These are phyloP conservation scores for Rhinichthys klamathensis DNA, from an alignment of 2,113 vertebrate genomes.

Conservation along the genomic window DNA sequence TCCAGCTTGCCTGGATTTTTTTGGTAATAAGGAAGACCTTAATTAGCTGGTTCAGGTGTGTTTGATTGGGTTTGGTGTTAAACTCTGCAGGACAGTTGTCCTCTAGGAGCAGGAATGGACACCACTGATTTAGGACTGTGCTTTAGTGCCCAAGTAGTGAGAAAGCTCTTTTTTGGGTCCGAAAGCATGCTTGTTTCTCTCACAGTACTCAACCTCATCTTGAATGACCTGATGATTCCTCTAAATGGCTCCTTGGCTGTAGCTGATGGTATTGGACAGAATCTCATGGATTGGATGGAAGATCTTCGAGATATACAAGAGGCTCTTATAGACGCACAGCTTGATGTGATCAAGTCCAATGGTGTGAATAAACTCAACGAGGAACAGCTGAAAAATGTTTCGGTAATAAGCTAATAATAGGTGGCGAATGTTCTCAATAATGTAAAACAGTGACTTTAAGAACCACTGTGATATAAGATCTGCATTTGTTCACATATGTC, in stretches of 20 bases:
- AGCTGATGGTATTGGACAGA: constrained; percentile 36
- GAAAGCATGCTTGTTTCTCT: background rate
- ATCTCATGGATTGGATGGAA: constrained; percentile 44
- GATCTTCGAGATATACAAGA: constrained; percentile 47
- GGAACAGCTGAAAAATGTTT: constrained; percentile 43
- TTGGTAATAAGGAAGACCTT: background rate
- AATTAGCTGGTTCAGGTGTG: background rate
- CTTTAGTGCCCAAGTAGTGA: background rate
- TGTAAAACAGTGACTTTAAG: background rate
- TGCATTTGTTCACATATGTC: background rate
- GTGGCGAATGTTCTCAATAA: background rate
- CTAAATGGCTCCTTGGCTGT: background rate
- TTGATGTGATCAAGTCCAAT: constrained; percentile 28
- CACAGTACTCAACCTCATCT: constrained; percentile 59
- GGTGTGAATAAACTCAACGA: constrained; percentile 45
- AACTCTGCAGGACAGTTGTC: background rate
- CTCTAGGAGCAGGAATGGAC: background rate
- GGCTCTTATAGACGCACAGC: constrained; percentile 51
- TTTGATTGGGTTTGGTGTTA: background rate
- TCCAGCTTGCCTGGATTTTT: background rate
- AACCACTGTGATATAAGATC: background rate
- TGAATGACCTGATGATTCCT: constrained; percentile 11
- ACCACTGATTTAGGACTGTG: background rate
- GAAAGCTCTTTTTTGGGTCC: background rate
- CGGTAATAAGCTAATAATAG: constrained; percentile 56